Conservation (phyloP, 2,113 vertebrate species). For the Phalacrocorax brasilianus region DNA sequence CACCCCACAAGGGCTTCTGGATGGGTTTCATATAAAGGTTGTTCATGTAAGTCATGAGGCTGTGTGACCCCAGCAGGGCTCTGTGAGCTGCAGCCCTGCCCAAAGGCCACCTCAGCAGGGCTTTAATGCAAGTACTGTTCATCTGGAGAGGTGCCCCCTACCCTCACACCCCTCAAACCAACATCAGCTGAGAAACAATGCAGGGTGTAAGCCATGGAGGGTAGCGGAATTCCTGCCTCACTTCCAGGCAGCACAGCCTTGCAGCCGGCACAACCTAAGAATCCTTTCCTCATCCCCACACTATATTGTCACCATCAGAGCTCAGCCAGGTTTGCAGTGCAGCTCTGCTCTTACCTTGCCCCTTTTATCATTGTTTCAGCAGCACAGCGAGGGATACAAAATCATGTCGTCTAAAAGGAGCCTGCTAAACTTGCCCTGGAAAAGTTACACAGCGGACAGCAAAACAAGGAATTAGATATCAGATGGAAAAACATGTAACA, state of each 20-base stretch:
- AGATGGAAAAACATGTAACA: background rate
- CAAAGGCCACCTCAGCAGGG: too few species aligned
- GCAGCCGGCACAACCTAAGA: too few species aligned
- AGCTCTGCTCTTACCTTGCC: background rate
- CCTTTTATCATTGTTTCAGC: background rate
- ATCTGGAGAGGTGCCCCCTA: too few species aligned
- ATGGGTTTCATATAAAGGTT: accelerated
- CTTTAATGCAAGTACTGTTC: background rate
- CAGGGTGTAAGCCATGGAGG: background rate
- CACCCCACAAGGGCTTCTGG: background rate
- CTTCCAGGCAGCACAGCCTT: background rate
- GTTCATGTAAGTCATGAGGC: accelerated
- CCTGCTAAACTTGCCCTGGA: background rate
- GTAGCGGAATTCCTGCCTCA: background rate
- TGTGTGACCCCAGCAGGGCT: background rate
- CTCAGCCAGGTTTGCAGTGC: background rate
- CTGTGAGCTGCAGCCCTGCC: background rate
- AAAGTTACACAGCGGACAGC: background rate
- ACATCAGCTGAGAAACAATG: background rate
- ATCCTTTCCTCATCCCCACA: accelerated
- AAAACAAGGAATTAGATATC: background rate
- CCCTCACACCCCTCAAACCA: background rate
- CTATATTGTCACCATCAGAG: background rate
- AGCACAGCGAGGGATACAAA: background rate
- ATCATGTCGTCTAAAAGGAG: background rate